Percentiles rank a stretch among this genome's conserved stretches.
Evolutionary conservation across 23 tunicate species (phyloP).

Genomic region (Trididemnum nubilum): DNA sequence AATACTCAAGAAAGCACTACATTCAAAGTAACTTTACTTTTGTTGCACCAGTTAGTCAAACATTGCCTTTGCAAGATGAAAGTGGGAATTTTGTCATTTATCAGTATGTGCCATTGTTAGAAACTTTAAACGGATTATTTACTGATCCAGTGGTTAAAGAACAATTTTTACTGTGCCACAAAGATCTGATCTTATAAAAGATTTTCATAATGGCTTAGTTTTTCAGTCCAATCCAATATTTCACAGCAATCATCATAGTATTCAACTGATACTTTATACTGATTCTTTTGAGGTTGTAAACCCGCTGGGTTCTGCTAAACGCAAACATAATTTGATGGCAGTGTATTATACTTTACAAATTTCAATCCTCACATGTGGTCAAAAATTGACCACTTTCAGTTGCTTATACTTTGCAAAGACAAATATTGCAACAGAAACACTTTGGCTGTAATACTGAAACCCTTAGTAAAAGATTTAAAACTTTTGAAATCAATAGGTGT

Average conservation of each 20-base stretch:
- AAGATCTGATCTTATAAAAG: background rate
- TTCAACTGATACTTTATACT: slow-evolving; percentile 9
- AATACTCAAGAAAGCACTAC: background rate
- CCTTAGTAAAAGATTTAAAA: slow-evolving; percentile 30
- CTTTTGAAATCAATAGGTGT: slow-evolving; percentile 21
- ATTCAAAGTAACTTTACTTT: background rate
- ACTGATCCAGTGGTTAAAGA: background rate
- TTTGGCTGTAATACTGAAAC: background rate
- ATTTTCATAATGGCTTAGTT: background rate
- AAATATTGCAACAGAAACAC: background rate
- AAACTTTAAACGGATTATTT: background rate
- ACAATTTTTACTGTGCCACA: background rate
- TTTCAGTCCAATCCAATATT: slow-evolving; percentile 3
- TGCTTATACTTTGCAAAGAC: slow-evolving; percentile 29
- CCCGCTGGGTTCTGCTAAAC: slow-evolving; percentile 18
- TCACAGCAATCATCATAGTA: background rate
- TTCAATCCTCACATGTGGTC: slow-evolving; percentile 6
- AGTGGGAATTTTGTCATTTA: background rate
- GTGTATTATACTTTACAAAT: slow-evolving; percentile 26
- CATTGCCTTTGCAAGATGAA: background rate
- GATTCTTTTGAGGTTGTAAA: slow-evolving; percentile 38
- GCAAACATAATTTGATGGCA: slow-evolving; percentile 24
- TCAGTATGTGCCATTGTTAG: slow-evolving; percentile 1
- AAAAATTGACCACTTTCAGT: slow-evolving; percentile 31
- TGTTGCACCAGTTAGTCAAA: background rate